A percentile compares a stretch with the other conserved stretches of the same genome.
Evolutionary conservation across 1,140 invertebrate genomes (phyloP).

Genomic region (Drosophila teissieri): DNA sequence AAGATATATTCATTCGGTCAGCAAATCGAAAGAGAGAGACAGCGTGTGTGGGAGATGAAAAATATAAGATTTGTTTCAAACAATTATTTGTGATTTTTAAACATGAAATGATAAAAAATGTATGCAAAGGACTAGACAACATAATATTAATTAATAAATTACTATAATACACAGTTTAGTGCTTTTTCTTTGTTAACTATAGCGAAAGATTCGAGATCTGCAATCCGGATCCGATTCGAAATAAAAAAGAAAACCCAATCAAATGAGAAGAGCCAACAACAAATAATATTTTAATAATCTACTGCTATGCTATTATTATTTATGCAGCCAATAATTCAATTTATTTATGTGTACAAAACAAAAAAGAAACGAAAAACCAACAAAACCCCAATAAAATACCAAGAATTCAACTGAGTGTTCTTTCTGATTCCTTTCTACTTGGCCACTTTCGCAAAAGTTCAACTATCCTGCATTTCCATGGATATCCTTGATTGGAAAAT

Average conservation of each 20-base stretch:
- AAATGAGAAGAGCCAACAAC: conserved; percentile 15
- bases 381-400: conserved; percentile 61
- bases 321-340: conserved; percentile 70
- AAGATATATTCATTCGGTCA: conserved; percentile 19
- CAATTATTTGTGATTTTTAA: conserved; percentile 81
- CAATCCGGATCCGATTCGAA: background rate
- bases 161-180: conserved; percentile 62
- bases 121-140: conserved; percentile 66
- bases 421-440: conserved; percentile 15
- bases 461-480: no score
- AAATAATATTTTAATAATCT: conserved; percentile 52
- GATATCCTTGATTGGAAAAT: no score
- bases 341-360: conserved; percentile 71
- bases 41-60: background rate
- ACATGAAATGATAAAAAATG: conserved; percentile 73
- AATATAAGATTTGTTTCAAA: conserved; percentile 74
- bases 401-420: conserved; percentile 45
- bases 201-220: conserved; percentile 29
- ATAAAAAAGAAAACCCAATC: background rate
- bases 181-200: conserved; percentile 73
- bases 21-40: conserved; percentile 22
- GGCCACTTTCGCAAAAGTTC: no score
- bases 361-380: conserved; percentile 14
- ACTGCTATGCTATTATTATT: conserved; percentile 67
- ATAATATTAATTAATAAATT: conserved; percentile 71